Evolutionary conservation across 2,888 invertebrate species (phyloP), one percentile per base, ranked within the genome.

Genomic region (Philonicus albiceps): DNA sequence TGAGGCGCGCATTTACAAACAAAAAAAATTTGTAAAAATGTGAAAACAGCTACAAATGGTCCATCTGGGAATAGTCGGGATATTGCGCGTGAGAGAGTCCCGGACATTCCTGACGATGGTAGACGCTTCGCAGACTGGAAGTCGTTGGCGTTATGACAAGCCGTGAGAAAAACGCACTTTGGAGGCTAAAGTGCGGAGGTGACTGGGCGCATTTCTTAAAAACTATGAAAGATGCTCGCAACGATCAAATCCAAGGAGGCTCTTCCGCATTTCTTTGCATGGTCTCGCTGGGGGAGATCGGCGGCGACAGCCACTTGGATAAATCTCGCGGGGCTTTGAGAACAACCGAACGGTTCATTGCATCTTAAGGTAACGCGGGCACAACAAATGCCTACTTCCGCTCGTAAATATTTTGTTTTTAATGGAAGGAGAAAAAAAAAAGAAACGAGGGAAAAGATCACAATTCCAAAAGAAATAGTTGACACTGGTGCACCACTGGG

Each of bases 71-170:
- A 64, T 81, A 81, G 49, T 19, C 55, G 64, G 81, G 81, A 78
- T 49, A 64, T 43, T 34, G 74, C 31, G 55, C 81, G 81, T 81
- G 81, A 81, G 81, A 81, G n/a, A 81, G 81, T 30, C 19, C 19
- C 31, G 64, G 53, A 34, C 81, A 81, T 81, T 81, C 81, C 81
- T 81, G 8, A 4, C 34, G 34, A 1, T 49, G 49, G 27, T 78
- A 87, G 87, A 87, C 87, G 85, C n/a, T 81, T 53, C 85, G 83
- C 86, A 87, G 87, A 87, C 87, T 81, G n/a, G 34, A 30, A 86
- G 76, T 86, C 85, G 85, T 86, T 87, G 86, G 86, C 85, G 85
- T 85, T 87, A 86, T 87, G 87, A 87, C 87, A 87, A 73, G 31
- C 31, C 86, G 87, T 87, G 87, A 87, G 87, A 87, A 87, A 87